Percentiles rank a stretch among this genome's conserved stretches.
These are phyloP conservation scores for Bos javanicus DNA, from an alignment of 2,113 vertebrate species.

Conservation along the genomic window DNA sequence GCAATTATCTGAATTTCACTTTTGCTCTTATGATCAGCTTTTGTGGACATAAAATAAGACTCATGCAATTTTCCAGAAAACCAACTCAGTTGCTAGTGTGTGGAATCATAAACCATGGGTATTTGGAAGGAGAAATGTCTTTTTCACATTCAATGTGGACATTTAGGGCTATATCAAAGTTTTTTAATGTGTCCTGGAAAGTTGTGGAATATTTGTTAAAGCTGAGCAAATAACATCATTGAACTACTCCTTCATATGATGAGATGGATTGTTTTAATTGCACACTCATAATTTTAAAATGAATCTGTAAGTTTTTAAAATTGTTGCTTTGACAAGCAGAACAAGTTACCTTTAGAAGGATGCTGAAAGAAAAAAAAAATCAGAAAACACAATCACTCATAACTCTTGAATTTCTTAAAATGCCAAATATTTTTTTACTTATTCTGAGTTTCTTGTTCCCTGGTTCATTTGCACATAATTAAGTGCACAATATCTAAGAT, in stretches of 20 bases:
- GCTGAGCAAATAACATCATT: neutral
- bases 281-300: neutral
- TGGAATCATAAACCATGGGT: neutral
- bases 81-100: too few species aligned
- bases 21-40: neutral
- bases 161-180: neutral
- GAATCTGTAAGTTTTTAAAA: too few species aligned
- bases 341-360: neutral
- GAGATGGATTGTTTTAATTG: neutral
- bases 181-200: neutral
- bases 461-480: neutral
- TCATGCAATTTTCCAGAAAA: neutral
- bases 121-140: neutral
- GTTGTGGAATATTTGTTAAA: neutral
- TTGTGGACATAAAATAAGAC: neutral
- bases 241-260: neutral
- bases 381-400: neutral
- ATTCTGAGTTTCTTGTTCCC: neutral
- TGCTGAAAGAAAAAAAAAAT: too few species aligned
- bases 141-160: neutral
- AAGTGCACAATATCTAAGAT: neutral
- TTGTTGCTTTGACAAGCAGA: neutral
- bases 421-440: neutral
- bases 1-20: neutral
- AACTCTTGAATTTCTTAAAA: neutral